Evolutionary conservation across 2,797 vertebrate species (phyloP).

Genomic region (Cygnus olor): DNA sequence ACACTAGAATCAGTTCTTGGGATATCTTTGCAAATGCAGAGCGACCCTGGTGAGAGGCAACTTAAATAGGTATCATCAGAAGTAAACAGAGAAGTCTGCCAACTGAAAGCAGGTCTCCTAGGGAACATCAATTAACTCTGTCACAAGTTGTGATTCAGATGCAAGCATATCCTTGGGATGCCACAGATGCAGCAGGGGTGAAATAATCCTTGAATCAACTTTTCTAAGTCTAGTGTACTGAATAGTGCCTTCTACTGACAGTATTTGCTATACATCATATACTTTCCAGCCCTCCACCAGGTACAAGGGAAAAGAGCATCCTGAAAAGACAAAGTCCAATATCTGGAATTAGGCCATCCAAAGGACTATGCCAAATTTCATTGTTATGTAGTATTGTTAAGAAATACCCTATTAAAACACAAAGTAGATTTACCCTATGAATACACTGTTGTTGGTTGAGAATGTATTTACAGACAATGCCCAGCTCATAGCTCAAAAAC

Average conservation of each 20-base stretch:
- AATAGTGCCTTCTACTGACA: background rate
- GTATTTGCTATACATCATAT: background rate
- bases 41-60: background rate
- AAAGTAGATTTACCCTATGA: background rate
- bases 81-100: background rate
- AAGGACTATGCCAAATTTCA: background rate
- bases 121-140: background rate
- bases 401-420: background rate
- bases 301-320: background rate
- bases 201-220: background rate
- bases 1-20: background rate
- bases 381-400: background rate
- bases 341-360: background rate
- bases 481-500: background rate
- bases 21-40: background rate
- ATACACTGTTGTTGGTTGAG: background rate
- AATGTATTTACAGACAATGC: background rate
- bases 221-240: background rate
- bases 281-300: background rate
- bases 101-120: background rate
- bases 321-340: background rate
- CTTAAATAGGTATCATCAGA: background rate
- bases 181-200: background rate
- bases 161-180: background rate
- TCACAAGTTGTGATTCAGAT: background rate